Base-by-base conservation (phyloP, 1,140 invertebrate genomes). In the Charaxes varanes region DNA sequence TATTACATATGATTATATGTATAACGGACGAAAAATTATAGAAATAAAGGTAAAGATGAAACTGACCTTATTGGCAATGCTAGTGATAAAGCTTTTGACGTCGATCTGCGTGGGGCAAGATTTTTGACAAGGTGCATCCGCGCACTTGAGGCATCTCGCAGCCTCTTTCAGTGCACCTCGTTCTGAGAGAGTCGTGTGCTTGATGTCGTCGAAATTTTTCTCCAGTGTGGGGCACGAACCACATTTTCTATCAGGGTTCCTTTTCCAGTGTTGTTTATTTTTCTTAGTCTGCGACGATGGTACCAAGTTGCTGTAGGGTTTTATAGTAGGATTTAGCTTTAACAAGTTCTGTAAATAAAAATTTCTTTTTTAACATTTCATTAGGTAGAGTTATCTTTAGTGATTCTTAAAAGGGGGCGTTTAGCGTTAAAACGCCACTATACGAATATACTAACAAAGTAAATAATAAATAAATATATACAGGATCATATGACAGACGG, bases 111-210 rank as follows among this genome's bases (percentile, higher is more conserved):
- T 99, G 0, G 97, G 97, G 65, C 97, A 99, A 3, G 94, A 96
- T 79, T 99, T 99, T 84, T 99, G 97, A 71, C 97, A 99, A 0
- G 97, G 97, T 0, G 97, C 97, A 85, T 99, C 98, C 0, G 94
- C 97, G 82, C 97, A 99, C 78, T 99, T 99, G 4, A 99, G 84
- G 72, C 97, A 99, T 35, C 97, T 87, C 0, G 90, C 88, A 0
- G 98, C 95, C 84, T 99, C 97, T 45, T 87, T 89, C 7, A 99
- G 71, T 0, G 97, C 97, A 1, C 91, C 97, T 4, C 97, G 87
- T 79, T 99, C 97, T 59, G 96, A 97, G 24, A 99, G 63, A 0
- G 97, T 99, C 11, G 97, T 99, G 58, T 96, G 96, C 78, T 99
- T 99, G 18, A 99, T 94, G 62, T 99, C 97, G 50, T 96, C 93